Evolutionary conservation across 2,113 vertebrate genomes (phyloP).

Genomic region (Columbina picui): DNA sequence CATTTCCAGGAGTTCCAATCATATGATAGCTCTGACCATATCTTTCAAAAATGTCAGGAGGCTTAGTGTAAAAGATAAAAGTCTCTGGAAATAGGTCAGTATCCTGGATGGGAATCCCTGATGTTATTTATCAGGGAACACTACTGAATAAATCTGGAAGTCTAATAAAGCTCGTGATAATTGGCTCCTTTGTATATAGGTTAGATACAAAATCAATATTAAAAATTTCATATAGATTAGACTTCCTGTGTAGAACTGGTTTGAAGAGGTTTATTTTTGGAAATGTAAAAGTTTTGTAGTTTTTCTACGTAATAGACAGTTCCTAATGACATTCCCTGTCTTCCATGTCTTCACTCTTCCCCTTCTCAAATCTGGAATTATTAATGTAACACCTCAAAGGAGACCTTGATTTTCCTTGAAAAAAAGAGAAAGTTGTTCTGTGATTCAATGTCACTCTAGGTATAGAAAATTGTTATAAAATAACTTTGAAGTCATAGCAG

Average conservation of each 20-base stretch:
- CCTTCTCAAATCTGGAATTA: background rate
- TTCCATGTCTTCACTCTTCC: background rate
- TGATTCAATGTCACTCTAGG: background rate
- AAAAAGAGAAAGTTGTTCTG: background rate
- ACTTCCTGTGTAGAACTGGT: background rate
- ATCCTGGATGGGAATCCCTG: background rate
- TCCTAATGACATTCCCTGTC: background rate
- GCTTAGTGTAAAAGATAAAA: background rate
- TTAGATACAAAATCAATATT: background rate
- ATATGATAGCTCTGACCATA: background rate
- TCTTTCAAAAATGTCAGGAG: background rate
- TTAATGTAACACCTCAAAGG: background rate
- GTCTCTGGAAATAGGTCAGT: background rate
- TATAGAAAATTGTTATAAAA: background rate
- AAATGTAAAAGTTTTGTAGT: rapidly evolving
- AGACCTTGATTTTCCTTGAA: background rate
- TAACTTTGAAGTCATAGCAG: background rate
- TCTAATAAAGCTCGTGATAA: background rate
- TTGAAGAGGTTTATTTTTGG: background rate
- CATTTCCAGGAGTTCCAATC: background rate
- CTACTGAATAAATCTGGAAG: background rate
- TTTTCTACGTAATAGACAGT: background rate
- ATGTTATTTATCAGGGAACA: background rate
- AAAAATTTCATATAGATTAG: background rate
- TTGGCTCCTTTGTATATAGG: background rate